phyloP scores from a whole-genome alignment of 2,888 invertebrate species.

The Cheilosia soror region DNA sequence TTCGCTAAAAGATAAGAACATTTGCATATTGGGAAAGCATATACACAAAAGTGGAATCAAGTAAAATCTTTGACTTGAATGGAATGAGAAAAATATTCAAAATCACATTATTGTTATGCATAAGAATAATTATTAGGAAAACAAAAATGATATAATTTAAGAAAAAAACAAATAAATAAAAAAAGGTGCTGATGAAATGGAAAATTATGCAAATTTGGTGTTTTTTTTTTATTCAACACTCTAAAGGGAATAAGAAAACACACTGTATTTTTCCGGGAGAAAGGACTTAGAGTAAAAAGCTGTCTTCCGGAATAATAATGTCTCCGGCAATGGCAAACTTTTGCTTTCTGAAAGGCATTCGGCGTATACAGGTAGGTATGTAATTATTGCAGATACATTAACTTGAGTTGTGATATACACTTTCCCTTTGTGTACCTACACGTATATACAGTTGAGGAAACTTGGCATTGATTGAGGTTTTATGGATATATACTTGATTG shows the following conservation, averaged over 20 bases:
- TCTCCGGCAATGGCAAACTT: background rate
- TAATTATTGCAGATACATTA: no score
- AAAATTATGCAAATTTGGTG: conserved; percentile 10
- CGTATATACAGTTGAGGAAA: no score
- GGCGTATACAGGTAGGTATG: no score
- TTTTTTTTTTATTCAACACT: background rate
- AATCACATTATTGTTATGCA: conserved; percentile 44
- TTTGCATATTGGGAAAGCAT: conserved; percentile 37
- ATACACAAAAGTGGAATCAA: background rate
- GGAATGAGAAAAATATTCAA: background rate
- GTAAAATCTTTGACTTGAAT: conserved; percentile 14
- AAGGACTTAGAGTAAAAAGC: no score
- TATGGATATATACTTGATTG: no score
- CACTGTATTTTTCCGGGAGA: no score
- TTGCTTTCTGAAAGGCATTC: background rate
- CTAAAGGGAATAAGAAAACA: background rate
- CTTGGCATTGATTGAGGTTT: no score
- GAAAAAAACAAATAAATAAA: conserved; percentile 23
- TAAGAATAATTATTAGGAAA: background rate
- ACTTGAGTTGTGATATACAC: no score
- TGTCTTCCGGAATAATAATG: background rate
- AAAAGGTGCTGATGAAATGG: conserved; percentile 58
- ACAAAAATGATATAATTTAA: conserved; percentile 4
- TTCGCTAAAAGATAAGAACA: background rate
- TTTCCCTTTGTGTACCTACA: no score